A percentile compares a stretch with the other conserved stretches of the same genome.
Evolutionary conservation across 2,113 vertebrate species (phyloP).

Genomic region (Propithecus coquereli): DNA sequence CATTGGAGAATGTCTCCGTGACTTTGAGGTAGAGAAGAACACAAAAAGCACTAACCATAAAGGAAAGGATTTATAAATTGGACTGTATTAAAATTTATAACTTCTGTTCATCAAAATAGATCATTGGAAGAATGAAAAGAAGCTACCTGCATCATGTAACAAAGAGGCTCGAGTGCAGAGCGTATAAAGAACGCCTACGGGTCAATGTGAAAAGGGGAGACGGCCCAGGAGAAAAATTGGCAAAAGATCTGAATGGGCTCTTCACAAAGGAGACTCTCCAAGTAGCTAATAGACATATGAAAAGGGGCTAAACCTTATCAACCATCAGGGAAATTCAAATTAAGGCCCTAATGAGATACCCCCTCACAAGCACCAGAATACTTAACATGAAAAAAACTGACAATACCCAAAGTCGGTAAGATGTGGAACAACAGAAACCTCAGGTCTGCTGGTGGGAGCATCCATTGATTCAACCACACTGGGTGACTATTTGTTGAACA

Average conservation of each 20-base stretch:
- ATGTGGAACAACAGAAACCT: background rate
- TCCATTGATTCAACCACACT: too few relatives aligned
- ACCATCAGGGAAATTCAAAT: background rate
- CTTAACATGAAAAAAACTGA: background rate
- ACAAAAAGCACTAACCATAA: background rate
- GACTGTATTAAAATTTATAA: background rate
- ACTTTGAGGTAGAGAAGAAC: background rate
- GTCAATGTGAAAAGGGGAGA: background rate
- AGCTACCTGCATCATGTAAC: background rate
- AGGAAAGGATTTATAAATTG: background rate
- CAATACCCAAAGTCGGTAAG: background rate
- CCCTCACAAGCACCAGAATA: background rate
- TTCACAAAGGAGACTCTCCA: background rate
- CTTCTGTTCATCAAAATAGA: background rate
- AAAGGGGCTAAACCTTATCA: background rate
- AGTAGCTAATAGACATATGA: background rate
- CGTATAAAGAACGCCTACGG: background rate
- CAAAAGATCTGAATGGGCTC: background rate
- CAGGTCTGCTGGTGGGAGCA: fast-evolving
- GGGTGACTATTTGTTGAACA: background rate
- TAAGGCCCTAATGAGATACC: background rate
- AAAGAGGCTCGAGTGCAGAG: background rate
- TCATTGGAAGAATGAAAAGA: background rate
- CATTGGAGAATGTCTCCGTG: background rate
- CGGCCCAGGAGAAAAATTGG: background rate